phyloP scores from a whole-genome alignment of 2,113 vertebrate genomes.

The Trachemys scripta region DNA sequence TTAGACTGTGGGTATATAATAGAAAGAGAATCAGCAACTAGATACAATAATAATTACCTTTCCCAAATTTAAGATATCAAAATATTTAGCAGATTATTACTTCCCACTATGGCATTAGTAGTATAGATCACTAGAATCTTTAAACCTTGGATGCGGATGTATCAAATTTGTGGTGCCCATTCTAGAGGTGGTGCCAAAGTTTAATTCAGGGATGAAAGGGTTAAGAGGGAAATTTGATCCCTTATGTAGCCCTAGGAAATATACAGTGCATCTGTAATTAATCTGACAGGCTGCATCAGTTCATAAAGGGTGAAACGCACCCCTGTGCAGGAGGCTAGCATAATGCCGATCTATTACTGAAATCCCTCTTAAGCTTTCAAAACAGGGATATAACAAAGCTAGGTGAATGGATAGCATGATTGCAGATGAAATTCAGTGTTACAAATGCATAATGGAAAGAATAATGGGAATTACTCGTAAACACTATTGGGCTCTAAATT shows the following conservation, averaged over 20 bases:
- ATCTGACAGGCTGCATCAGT: conserved; percentile 71
- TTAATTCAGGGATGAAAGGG: conserved; percentile 36
- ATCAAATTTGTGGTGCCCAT: background rate
- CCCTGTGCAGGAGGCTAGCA: conserved; percentile 29
- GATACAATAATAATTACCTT: background rate
- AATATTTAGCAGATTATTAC: background rate
- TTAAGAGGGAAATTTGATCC: conserved; percentile 65
- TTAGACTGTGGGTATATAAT: background rate
- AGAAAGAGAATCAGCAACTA: background rate
- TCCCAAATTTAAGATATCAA: background rate
- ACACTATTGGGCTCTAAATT: background rate
- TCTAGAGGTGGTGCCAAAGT: background rate
- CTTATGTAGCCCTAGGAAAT: conserved; percentile 61
- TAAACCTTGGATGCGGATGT: background rate
- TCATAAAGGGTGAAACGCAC: conserved; percentile 69
- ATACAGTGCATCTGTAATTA: conserved; percentile 51
- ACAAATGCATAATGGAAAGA: background rate
- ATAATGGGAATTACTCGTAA: background rate
- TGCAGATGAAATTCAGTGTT: conserved; percentile 1
- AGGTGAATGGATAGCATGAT: background rate
- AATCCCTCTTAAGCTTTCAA: conserved; percentile 47
- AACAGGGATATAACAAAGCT: background rate
- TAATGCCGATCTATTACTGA: conserved; percentile 35
- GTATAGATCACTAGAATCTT: background rate
- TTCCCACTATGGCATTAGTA: background rate